These are phyloP conservation scores for Neria commutata DNA, from an alignment of 2,888 invertebrate genomes.

Conservation along the genomic window DNA sequence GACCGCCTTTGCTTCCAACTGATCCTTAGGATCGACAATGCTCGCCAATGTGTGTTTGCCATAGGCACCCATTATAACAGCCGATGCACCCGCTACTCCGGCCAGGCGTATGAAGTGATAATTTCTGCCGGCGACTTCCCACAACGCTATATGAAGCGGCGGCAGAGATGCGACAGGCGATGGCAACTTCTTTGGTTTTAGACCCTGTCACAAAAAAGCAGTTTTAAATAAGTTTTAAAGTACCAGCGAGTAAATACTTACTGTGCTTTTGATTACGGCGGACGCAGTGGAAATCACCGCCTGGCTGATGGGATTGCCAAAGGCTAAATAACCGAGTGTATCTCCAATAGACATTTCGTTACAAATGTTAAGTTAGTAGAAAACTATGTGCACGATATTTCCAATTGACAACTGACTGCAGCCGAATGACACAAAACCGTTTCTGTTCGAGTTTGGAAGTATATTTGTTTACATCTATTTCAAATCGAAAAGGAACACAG, in stretches of 20 bases:
- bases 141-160: slow-evolving; percentile 18
- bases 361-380: too few relatives aligned
- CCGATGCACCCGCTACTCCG: slow-evolving; percentile 85
- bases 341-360: slow-evolving; percentile 49
- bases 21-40: slow-evolving; percentile 66
- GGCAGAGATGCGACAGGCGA: slow-evolving; percentile 1
- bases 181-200: slow-evolving; percentile 39
- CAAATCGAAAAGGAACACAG: too few relatives aligned
- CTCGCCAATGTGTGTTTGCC: slow-evolving; percentile 76
- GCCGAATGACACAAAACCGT: too few relatives aligned
- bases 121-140: slow-evolving; percentile 46
- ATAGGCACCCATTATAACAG: slow-evolving; percentile 87
- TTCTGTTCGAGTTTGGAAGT: too few relatives aligned
- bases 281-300: slow-evolving; percentile 43
- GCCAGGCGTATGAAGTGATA: slow-evolving; percentile 69
- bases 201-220: slow-evolving; percentile 31
- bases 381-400: too few relatives aligned
- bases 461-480: too few relatives aligned
- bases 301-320: slow-evolving; percentile 57
- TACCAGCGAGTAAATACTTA: slow-evolving; percentile 33
- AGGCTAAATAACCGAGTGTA: slow-evolving; percentile 49
- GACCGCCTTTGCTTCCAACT: slow-evolving; percentile 73
- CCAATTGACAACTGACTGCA: too few relatives aligned
- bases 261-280: slow-evolving; percentile 42
- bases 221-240: too few relatives aligned